Evolutionary conservation across 2,113 vertebrate species (phyloP).

Genomic region (Pachycephala philippinensis): DNA sequence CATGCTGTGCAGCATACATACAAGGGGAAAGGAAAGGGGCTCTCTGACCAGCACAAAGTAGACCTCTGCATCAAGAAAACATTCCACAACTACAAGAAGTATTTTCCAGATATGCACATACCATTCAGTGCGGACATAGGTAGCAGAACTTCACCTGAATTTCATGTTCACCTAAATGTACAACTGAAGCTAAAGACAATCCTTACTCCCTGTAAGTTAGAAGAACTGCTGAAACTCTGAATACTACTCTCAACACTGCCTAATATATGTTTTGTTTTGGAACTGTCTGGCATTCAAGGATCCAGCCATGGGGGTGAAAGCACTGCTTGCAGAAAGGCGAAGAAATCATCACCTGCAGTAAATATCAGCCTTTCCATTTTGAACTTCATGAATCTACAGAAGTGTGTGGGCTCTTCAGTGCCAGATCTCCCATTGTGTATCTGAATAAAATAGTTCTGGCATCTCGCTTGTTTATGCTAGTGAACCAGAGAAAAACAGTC

Average conservation of each 20-base stretch:
- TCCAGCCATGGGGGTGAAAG: background rate
- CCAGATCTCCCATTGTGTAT: fast-evolving
- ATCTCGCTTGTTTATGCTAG: fast-evolving
- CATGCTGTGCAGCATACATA: fast-evolving
- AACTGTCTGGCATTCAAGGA: background rate
- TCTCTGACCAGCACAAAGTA: background rate
- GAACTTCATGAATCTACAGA: background rate
- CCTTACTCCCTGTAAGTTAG: background rate
- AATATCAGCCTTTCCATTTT: background rate
- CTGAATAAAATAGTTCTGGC: background rate
- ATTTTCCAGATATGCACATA: background rate
- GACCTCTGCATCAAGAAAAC: background rate
- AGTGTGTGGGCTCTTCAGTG: background rate
- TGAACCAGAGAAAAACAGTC: background rate
- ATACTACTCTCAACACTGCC: background rate
- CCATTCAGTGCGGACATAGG: background rate
- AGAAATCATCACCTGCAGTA: background rate
- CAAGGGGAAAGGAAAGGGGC: background rate
- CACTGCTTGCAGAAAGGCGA: background rate
- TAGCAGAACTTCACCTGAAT: background rate
- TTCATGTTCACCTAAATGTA: background rate
- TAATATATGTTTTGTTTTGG: background rate
- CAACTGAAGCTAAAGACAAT: background rate
- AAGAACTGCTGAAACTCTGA: background rate
- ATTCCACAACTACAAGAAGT: background rate